These are phyloP conservation scores for Homarus americanus DNA, from an alignment of 1,140 invertebrate genomes.

Conservation along the genomic window DNA sequence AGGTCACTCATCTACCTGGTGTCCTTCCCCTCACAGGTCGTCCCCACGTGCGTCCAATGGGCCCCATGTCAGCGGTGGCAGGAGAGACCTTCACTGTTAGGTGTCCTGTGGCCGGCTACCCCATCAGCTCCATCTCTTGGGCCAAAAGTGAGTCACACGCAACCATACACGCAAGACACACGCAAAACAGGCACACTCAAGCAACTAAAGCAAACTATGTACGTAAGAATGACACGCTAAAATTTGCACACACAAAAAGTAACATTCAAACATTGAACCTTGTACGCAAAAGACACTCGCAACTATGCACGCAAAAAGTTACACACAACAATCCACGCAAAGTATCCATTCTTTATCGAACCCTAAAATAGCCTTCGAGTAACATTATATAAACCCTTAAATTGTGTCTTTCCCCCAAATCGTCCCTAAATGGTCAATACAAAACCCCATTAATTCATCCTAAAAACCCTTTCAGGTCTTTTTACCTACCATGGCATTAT, in stretches of 20 bases:
- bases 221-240: not conserved
- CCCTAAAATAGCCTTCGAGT: no score
- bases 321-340: no score
- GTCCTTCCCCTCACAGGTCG: slow-evolving; percentile 38
- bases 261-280: no score
- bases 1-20: no score
- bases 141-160: slow-evolving; percentile 78
- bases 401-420: no score
- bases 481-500: no score
- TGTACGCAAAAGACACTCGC: not conserved
- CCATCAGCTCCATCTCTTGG: slow-evolving; percentile 79
- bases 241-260: no score
- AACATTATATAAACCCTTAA: no score
- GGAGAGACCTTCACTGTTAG: slow-evolving; percentile 77
- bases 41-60: slow-evolving; percentile 77
- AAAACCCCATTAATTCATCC: no score
- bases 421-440: no score
- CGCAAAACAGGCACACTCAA: not conserved
- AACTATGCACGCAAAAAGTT: not conserved
- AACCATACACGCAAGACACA: not conserved
- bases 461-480: no score
- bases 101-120: slow-evolving; percentile 80
- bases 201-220: not conserved
- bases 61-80: slow-evolving; percentile 79
- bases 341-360: no score